Evolutionary conservation across 1,140 invertebrate genomes (phyloP), one percentile per base, ranked within the genome.

Genomic region (Temnothorax nylanderi): DNA sequence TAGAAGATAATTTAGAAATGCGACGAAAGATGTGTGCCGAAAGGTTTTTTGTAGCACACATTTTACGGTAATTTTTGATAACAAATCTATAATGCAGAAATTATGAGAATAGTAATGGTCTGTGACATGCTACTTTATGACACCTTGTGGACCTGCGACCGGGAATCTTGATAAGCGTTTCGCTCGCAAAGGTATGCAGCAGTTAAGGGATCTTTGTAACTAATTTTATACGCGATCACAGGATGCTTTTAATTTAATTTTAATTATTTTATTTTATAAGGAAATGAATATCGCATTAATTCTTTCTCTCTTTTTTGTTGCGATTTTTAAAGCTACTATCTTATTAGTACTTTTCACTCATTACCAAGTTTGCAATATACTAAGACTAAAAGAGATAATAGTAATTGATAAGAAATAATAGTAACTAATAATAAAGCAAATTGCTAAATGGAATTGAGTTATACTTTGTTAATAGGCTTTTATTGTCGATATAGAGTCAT

Each of bases 1-100:
- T 81, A 69, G 21, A 69, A 34, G n/a, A 81, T 81, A 69, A 81
- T 81, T 81, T 71, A 81, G 47, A 51, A 81, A 81, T 71, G 34
- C n/a, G 47, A 32, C 62, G 77, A 81, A 69, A 81, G 64, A 69
- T 71, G 47, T 26, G 37, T 71, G 47, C 34, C 21, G 47, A 34
- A 21, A 6, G 13, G 56, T 81, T 41, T 81, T 80, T 81, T 81
- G 26, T 56, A 26, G 47, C 77, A 16, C 58, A 13, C 65, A 8
- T 81, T 71, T 81, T 56, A 47, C 16, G 60, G 18, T 65, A 78
- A 78, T 78, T 65, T 65, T 78, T n/a, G 64, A 81, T 81, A 71
- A 69, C 44, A 41, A 81, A 71, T 56, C 47, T 69, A 49, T 32
- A 56, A 34, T 16, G 34, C 13, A 13, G 77, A 81, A 81, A 56